A percentile compares a stretch with the other conserved stretches of the same genome.
Evolutionary conservation across 2,113 vertebrate genomes (phyloP).

Genomic region (Protobothrops mucrosquamatus): DNA sequence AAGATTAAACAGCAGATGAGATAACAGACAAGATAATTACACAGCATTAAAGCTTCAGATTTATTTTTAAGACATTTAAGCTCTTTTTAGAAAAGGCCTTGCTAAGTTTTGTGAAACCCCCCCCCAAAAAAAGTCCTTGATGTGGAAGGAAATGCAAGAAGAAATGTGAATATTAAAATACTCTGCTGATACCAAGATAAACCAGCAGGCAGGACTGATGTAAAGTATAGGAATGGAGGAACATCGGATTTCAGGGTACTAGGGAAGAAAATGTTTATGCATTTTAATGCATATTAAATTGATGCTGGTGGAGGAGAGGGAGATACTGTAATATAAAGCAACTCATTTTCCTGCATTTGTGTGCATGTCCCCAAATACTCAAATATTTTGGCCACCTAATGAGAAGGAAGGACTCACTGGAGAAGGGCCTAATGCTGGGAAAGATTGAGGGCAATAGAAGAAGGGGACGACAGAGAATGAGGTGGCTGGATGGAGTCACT

Average conservation of each 20-base stretch:
- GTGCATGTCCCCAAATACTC: not conserved
- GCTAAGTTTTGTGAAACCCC: conserved; percentile 67
- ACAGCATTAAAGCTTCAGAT: conserved; percentile 67
- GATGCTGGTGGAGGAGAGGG: not conserved
- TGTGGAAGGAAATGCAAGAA: conserved; percentile 44
- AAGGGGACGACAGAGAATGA: too few relatives aligned
- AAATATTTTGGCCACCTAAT: too few relatives aligned
- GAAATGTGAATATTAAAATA: conserved; percentile 24
- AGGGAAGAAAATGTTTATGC: not conserved
- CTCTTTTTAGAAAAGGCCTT: conserved; percentile 72
- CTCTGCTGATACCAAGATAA: not conserved
- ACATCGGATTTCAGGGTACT: not conserved
- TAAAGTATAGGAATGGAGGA: not conserved
- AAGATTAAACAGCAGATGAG: conserved; percentile 70
- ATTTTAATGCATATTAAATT: not conserved
- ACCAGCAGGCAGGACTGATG: accelerated
- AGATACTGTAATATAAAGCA: not conserved
- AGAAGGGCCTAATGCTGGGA: too few relatives aligned
- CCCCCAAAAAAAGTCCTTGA: conserved; percentile 55
- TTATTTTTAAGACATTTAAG: conserved; percentile 75
- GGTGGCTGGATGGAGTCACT: too few relatives aligned
- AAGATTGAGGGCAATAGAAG: too few relatives aligned
- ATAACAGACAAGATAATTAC: conserved; percentile 77
- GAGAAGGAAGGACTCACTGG: too few relatives aligned
- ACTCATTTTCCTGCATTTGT: not conserved